Conservation (phyloP, 2,797 vertebrate genomes). For the Manis pentadactyla region DNA sequence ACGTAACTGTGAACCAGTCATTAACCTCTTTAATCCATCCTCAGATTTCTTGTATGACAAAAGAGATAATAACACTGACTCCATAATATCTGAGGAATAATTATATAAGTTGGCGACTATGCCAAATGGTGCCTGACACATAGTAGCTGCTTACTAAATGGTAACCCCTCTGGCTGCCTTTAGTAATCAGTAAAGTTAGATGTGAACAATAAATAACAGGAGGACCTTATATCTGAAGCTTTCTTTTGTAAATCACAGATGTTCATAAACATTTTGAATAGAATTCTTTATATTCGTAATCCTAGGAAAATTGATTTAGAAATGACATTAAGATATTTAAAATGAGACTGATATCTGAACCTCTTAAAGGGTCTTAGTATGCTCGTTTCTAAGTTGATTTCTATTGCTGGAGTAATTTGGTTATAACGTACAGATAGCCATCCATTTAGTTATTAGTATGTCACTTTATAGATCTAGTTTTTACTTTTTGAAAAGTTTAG, state of each 20-base stretch:
- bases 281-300: slow-evolving; percentile 16
- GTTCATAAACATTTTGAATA: slow-evolving; percentile 23
- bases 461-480: not conserved
- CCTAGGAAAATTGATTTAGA: not conserved
- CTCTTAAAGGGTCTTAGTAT: slow-evolving; percentile 8
- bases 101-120: not conserved
- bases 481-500: not conserved
- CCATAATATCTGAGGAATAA: not conserved
- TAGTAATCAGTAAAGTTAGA: not conserved
- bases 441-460: not conserved
- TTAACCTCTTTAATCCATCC: slow-evolving; percentile 13
- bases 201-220: not conserved
- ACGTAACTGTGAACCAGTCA: not conserved
- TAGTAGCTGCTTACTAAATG: not conserved
- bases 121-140: not conserved
- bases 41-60: slow-evolving; percentile 1
- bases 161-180: not conserved
- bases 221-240: not conserved
- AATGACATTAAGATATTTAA: not conserved
- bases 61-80: not conserved
- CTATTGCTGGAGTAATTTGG: not conserved
- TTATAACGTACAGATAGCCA: not conserved
- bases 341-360: not conserved
- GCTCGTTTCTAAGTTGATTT: slow-evolving; percentile 47
- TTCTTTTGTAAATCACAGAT: not conserved